phyloP scores from a whole-genome alignment of 2,888 invertebrate genomes.

The Pecten maximus region DNA sequence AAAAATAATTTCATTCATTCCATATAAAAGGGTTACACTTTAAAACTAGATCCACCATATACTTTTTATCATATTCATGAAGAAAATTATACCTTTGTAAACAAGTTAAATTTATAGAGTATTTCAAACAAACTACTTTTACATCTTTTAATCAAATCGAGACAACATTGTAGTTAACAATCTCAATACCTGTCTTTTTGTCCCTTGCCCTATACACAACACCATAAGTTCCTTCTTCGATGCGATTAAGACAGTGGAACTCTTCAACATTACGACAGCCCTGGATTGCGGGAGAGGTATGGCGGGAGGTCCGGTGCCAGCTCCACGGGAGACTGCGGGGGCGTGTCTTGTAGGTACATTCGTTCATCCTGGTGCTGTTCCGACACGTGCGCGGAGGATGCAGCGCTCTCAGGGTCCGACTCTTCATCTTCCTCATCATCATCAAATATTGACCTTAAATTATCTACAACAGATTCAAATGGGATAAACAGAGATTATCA shows the following conservation, averaged over 20 bases:
- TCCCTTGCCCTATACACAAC: slow-evolving; percentile 98
- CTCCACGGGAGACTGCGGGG: slow-evolving; percentile 79
- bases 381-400: slow-evolving; percentile 51
- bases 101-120: too few relatives aligned
- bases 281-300: slow-evolving; percentile 91
- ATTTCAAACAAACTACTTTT: too few relatives aligned
- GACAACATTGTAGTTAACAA: too few relatives aligned
- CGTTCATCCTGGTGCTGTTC: slow-evolving; percentile 65
- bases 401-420: slow-evolving; percentile 65
- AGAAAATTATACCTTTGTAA: too few relatives aligned
- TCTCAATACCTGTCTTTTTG: slow-evolving; percentile 88
- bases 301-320: slow-evolving; percentile 86
- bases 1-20: too few relatives aligned
- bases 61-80: too few relatives aligned
- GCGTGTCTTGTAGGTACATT: slow-evolving; percentile 75
- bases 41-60: too few relatives aligned
- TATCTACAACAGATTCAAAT: slow-evolving; percentile 52
- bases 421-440: slow-evolving; percentile 56
- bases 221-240: slow-evolving; percentile 99
- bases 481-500: too few relatives aligned
- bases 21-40: too few relatives aligned
- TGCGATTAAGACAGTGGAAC: slow-evolving; percentile 97
- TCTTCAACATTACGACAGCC: slow-evolving; percentile 99
- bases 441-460: slow-evolving; percentile 77
- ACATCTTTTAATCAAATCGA: too few relatives aligned